Percentiles rank a stretch among this genome's conserved stretches.
Conservation (phyloP, 2,797 vertebrate species). For the Miichthys miiuy region DNA sequence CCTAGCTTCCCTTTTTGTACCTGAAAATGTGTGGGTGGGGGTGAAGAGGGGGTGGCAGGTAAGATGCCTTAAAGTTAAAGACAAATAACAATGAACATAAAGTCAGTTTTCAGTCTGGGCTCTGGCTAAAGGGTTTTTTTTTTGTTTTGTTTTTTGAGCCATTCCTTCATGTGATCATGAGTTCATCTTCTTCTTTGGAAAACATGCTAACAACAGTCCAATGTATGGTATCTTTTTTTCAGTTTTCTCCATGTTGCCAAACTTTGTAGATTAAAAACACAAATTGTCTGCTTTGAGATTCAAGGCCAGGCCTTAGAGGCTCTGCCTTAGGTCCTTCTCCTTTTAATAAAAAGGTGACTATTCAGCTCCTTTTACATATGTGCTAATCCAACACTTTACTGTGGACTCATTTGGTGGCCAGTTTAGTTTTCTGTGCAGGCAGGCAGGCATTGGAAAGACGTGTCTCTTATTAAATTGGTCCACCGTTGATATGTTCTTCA, state of each 20-base stretch:
- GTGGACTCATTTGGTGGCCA: conserved; percentile 44
- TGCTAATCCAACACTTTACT: conserved; percentile 41
- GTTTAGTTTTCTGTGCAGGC: conserved; percentile 56
- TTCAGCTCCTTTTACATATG: conserved; percentile 36
- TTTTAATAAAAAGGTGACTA: conserved; percentile 37
- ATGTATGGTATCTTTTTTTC: not conserved
- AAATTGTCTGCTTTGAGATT: conserved; percentile 38
- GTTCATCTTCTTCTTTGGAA: conserved; percentile 71
- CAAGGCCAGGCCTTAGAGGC: conserved; percentile 28
- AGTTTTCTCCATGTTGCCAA: conserved; percentile 21
- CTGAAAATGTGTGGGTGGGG: conserved; percentile 62
- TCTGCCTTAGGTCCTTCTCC: conserved; percentile 41
- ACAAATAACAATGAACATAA: conserved; percentile 47
- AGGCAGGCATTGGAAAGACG: conserved; percentile 69
- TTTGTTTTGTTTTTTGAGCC: conserved; percentile 1
- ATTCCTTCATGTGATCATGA: conserved; percentile 3
- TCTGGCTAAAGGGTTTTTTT: conserved; percentile 6
- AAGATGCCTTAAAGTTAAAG: conserved; percentile 45
- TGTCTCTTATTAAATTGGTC: conserved; percentile 64
- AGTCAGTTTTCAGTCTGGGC: conserved; percentile 24
- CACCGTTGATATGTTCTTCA: conserved; percentile 72
- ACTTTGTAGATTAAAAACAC: conserved; percentile 43
- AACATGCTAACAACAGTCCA: conserved; percentile 60
- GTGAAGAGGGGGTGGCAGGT: conserved; percentile 20
- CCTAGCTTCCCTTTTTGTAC: conserved; percentile 59